A percentile compares a stretch with the other conserved stretches of the same genome.
These are phyloP conservation scores for Atrichornis clamosus DNA, from an alignment of 2,113 vertebrate genomes.

Conservation along the genomic window DNA sequence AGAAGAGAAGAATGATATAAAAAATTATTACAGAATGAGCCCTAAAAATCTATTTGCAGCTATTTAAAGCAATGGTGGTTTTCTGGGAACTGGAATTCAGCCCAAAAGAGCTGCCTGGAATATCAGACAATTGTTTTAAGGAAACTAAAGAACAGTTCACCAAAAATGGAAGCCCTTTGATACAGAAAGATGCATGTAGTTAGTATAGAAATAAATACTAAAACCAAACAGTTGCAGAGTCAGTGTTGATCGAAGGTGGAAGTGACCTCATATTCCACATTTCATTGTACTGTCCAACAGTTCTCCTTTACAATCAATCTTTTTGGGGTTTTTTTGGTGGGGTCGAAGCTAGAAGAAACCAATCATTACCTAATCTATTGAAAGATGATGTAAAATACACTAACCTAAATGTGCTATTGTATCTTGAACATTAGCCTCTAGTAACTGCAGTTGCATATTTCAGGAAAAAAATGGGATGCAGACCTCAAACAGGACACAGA, in stretches of 20 bases:
- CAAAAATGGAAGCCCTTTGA: neutral
- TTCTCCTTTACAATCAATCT: neutral
- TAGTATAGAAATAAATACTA: neutral
- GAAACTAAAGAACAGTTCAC: neutral
- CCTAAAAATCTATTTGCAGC: neutral
- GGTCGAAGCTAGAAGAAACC: neutral
- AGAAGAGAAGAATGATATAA: neutral
- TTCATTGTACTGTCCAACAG: neutral
- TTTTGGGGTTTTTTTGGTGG: rapidly evolving
- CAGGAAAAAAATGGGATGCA: slow-evolving; percentile 40
- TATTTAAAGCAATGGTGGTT: neutral
- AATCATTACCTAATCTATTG: slow-evolving; percentile 34
- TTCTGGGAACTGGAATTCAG: neutral
- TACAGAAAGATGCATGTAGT: neutral
- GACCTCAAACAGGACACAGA: slow-evolving; percentile 56
- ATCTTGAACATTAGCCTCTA: slow-evolving; percentile 63
- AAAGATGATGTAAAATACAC: slow-evolving; percentile 49
- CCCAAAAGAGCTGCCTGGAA: neutral
- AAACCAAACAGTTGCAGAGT: neutral
- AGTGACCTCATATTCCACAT: neutral
- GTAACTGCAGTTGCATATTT: slow-evolving; percentile 70
- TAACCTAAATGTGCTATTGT: slow-evolving; percentile 56
- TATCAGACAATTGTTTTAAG: neutral
- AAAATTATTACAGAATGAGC: neutral
- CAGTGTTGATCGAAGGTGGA: neutral